A percentile compares a stretch with the other conserved stretches of the same genome.
phyloP scores from a whole-genome alignment of 2,797 vertebrate genomes.

The Brachymystax lenok region DNA sequence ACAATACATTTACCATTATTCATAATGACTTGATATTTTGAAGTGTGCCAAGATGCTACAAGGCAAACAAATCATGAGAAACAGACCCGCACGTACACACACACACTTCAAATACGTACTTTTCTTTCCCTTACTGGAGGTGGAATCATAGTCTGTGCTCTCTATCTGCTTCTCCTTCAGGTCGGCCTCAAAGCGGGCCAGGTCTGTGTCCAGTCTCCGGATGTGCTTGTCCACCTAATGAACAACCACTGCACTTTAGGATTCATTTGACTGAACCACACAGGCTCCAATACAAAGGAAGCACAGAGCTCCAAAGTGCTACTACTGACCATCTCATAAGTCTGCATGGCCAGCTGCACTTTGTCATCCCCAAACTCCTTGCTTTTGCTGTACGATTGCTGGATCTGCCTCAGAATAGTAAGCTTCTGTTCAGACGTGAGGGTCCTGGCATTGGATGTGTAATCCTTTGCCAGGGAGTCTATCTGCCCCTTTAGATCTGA shows the following conservation, averaged over 20 bases:
- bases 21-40: not conserved
- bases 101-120: constrained; percentile 68
- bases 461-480: constrained; percentile 92
- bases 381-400: constrained; percentile 95
- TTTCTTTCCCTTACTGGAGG: constrained; percentile 97
- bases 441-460: constrained; percentile 88
- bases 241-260: not conserved
- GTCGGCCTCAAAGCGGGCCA: constrained; percentile 95
- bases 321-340: constrained; percentile 93
- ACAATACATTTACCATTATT: too few species aligned
- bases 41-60: not conserved
- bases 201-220: constrained; percentile 92
- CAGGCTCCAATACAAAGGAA: not conserved
- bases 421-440: constrained; percentile 92
- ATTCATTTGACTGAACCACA: not conserved
- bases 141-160: constrained; percentile 94
- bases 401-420: constrained; percentile 93
- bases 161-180: constrained; percentile 97
- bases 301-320: not conserved
- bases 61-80: not conserved
- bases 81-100: too few species aligned
- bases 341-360: constrained; percentile 98
- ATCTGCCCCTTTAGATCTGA: constrained; percentile 96
- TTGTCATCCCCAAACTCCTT: constrained; percentile 98
- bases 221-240: constrained; percentile 96